A percentile compares a stretch with the other conserved stretches of the same genome.
Conservation (phyloP, 1,140 invertebrate species). For the Zaprionus inermis region DNA sequence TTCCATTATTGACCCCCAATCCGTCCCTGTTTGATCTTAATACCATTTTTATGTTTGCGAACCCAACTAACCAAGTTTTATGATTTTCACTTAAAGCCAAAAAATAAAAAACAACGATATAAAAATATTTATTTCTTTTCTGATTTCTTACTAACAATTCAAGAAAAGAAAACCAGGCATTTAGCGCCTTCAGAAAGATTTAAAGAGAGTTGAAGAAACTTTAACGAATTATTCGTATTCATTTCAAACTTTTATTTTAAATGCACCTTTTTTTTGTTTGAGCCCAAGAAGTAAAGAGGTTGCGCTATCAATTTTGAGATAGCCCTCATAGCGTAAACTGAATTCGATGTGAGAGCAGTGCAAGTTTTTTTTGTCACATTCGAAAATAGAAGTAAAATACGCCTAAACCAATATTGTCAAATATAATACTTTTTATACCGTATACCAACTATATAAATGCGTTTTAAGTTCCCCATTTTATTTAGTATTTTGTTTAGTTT, state of each 20-base stretch:
- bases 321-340: conserved; percentile 48
- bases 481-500: conserved; percentile 78
- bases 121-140: conserved; percentile 29
- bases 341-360: conserved; percentile 74
- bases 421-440: conserved; percentile 15
- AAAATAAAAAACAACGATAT: conserved; percentile 6
- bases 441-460: conserved; percentile 21
- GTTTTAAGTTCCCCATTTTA: conserved; percentile 14
- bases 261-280: conserved; percentile 73
- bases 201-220: conserved; percentile 23
- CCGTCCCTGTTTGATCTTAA: conserved; percentile 1
- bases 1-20: conserved; percentile 20
- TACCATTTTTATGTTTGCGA: conserved; percentile 57
- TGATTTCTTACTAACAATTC: conserved; percentile 66
- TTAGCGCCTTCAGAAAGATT: conserved; percentile 35
- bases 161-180: conserved; percentile 39
- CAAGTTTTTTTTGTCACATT: conserved; percentile 82
- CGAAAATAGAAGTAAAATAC: conserved; percentile 29
- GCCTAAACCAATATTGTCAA: background rate
- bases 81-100: conserved; percentile 49
- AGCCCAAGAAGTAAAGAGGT: conserved; percentile 11
- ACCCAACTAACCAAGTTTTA: conserved; percentile 68
- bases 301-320: conserved; percentile 39
- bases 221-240: conserved; percentile 26
- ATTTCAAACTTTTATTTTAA: conserved; percentile 63